Evolutionary conservation across 2,888 invertebrate species (phyloP), one percentile per base, ranked within the genome.

Genomic region (Hydriomena furcata): DNA sequence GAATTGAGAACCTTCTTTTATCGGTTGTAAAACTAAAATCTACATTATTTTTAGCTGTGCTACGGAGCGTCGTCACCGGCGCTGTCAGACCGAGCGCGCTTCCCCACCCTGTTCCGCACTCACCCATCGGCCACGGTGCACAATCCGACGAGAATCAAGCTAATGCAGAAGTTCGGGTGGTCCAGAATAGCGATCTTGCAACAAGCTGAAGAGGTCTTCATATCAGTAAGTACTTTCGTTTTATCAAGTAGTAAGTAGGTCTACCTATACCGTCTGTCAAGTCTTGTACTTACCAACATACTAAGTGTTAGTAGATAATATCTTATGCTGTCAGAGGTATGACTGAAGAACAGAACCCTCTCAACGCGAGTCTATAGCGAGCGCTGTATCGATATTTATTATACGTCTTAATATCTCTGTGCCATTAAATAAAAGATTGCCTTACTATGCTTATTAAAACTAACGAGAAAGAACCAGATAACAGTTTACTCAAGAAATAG

Each of bases 41-140:
- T 17, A 23, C 24, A 2, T 45, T 45, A n/a, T 38, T 63, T 60
- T n/a, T 55, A 99, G 99, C 91, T 99, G 24, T 99, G 99, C 74
- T 99, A 99, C 84, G 99, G 99, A 35, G 99, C 99, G 21, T 99
- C 98, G 68, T 99, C 99, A 38, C 99, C 99, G 5, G 99, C 99
- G 2, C 91, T 99, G 43, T 99, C 99, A 24, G 98, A 99, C 88
- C 94, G 99, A 45, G 95, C 97, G 65, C 94, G 99, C 43, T 99
- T 99, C 81, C 99, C 99, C 8, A 99, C 99, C 5, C 93, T 99
- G 63, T 99, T 99, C 91, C 94, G 99, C 47, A 99, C 99, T 0
- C 99, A 99, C 89, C 99, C 99, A 1, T 99, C 99, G 13, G 99
- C 99, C 11, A 99, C 99, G 0, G 98, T 99, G 44, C 99, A 99